Base-by-base conservation (phyloP, 2,888 invertebrate genomes). In the Desoria tigrina region DNA sequence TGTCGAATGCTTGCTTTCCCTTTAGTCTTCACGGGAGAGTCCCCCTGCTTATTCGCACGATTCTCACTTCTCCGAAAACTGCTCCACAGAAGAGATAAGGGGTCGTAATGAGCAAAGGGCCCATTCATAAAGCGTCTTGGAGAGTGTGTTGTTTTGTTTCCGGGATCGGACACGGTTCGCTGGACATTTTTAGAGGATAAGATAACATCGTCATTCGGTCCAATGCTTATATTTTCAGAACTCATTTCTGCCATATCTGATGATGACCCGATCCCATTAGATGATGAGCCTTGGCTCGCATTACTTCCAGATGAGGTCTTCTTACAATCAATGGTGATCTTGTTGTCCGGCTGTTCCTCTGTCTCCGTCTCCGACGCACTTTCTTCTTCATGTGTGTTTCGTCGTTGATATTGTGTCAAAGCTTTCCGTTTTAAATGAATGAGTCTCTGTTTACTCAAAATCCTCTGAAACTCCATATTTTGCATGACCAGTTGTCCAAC, bases 381-480 rank as follows among this genome's bases (percentile, higher is more conserved):
- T 55, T 74, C 74, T 45, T 75, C 76, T 51, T 74, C 76, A 56
- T 69, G 59, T 32, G 66, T 21, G 56, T 68, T 66, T 23, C 73
- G 63, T 57, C 72, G 68, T 32, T 75, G 74, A 59, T 76, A 74
- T 61, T 75, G 70, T 51, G 74, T 72, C 11, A 76, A 54, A 4
- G 74, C 74, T 66, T 69, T 70, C 51, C 76, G 65, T 32, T n/a
- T n/a, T 60, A 76, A 67, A 70, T 76, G 74, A 49, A 77, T 71
- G 24, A 75, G 84, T 69, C 89, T 86, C 76, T 89, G 89, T 76
- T 89, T 89, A 74, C 88, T 89, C 27, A 90, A 81, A 50, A 90
- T 83, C 72, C 89, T 87, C 74, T 91, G 89, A 73, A 92, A 90
- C 71, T 91, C 91, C 75, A 88, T 85, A 77, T 89, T 91, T 21